Evolutionary conservation across 2,113 vertebrate species (phyloP), one percentile per base, ranked within the genome.

Genomic region (Trichomycterus rosablanca): DNA sequence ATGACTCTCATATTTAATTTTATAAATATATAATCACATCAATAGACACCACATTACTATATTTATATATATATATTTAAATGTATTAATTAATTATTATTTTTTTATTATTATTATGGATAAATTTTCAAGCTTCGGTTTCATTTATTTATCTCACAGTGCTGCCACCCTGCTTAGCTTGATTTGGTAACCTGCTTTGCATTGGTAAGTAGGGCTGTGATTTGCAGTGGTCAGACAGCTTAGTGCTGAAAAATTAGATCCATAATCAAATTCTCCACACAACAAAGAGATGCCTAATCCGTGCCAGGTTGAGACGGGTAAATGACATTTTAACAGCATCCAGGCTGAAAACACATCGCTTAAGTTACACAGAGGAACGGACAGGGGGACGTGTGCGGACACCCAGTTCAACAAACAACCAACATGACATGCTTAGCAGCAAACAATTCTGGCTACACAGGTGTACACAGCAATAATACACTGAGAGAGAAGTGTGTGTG

Each of bases 341-440:
- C 68, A 78, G 80, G 79, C 78, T 87, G 59, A 71, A 74, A 64
- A 85, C 83, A 84, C 67, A 80, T 34, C 62, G 74, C 76, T 68
- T 76, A 39, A 71, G 57, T 73, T 74, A 58, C 19, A 51, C 59
- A 77, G 44, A n/a, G n/a, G n/a, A n/a, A n/a, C n/a, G n/a, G n/a
- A n/a, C n/a, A 83, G 75, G 74, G 77, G 77, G 77, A 77, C 78
- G 85, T 84, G 73, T 89, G 78, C 70, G 79, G 56, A 5, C 83
- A 81, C 81, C 77, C 76, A 35, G 77, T 83, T 80, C 91, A 89
- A 91, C 75, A 91, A 85, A 77, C 83, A 86, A 81, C 82, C 79
- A 81, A 86, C 58, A 71, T 88, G 85, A 87, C 81, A 80, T 81
- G 81, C 85, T 90, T 88, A 83, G 77, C 82, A 87, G 87, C 85